Percentiles rank a stretch among this genome's conserved stretches.
Evolutionary conservation across 2,888 invertebrate species (phyloP).

Genomic region (Melanargia galathea): DNA sequence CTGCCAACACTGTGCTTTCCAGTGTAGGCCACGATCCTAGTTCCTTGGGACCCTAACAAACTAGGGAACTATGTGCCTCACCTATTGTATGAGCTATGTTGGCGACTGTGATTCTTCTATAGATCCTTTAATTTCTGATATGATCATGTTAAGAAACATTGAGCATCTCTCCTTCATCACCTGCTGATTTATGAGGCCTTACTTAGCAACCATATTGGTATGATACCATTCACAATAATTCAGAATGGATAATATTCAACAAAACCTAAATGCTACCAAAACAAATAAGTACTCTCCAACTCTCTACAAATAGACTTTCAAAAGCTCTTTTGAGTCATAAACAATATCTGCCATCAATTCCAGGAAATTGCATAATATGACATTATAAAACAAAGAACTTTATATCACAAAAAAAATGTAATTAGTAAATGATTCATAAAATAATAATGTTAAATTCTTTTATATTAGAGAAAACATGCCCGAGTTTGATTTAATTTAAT

Average conservation of each 20-base stretch:
- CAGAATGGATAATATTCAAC: not conserved
- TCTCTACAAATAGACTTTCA: not conserved
- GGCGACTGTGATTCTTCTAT: no score
- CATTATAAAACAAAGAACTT: not conserved
- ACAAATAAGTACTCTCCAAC: not conserved
- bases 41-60: no score
- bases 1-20: no score
- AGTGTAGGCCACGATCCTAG: no score
- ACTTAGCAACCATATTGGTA: not conserved
- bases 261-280: not conserved
- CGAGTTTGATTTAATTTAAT: not conserved
- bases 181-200: no score
- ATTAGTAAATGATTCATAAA: slow-evolving; percentile 1
- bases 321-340: not conserved
- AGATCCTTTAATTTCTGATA: no score
- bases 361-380: not conserved
- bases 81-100: no score
- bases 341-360: not conserved
- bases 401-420: not conserved
- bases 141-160: no score
- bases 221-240: not conserved
- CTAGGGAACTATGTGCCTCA: no score
- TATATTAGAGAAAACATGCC: not conserved
- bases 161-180: no score
- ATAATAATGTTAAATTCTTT: not conserved